Percentiles rank a stretch among this genome's conserved stretches.
Conservation (phyloP, 2,888 invertebrate genomes). For the Eupithecia exiguata region DNA sequence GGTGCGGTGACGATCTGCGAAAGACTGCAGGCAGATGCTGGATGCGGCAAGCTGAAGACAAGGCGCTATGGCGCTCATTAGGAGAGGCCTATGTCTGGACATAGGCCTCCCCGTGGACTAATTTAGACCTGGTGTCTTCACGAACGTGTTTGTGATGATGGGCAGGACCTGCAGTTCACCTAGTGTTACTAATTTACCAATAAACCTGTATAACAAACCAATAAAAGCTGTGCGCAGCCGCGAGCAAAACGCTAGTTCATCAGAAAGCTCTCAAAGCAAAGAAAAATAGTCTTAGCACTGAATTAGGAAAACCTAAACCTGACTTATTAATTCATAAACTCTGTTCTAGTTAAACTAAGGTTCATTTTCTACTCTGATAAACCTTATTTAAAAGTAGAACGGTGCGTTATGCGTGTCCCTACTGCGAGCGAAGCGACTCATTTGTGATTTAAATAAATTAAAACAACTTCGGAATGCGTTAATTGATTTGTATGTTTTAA, state of each 20-base stretch:
- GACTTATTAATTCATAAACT: background rate
- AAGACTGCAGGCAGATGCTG: no score
- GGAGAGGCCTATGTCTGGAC: no score
- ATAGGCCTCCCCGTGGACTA: no score
- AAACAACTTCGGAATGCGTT: conserved; percentile 13
- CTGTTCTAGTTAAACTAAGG: background rate
- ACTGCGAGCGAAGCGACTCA: conserved; percentile 23
- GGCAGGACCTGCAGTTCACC: no score
- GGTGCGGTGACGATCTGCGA: no score
- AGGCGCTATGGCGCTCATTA: no score
- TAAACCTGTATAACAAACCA: no score
- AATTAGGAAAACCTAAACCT: background rate
- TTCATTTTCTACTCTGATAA: background rate
- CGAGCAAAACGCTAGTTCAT: background rate
- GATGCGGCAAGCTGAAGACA: no score
- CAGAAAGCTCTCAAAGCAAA: background rate
- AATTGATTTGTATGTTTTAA: conserved; percentile 24
- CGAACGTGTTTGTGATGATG: no score
- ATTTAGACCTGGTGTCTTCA: no score
- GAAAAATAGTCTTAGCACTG: background rate
- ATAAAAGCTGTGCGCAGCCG: background rate
- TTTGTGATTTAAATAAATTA: conserved; percentile 26
- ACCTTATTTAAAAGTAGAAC: conserved; percentile 33
- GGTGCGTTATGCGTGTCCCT: conserved; percentile 21
- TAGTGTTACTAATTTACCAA: no score